Evolutionary conservation across 2,888 invertebrate species (phyloP).

Genomic region (Drosophila macrospina): DNA sequence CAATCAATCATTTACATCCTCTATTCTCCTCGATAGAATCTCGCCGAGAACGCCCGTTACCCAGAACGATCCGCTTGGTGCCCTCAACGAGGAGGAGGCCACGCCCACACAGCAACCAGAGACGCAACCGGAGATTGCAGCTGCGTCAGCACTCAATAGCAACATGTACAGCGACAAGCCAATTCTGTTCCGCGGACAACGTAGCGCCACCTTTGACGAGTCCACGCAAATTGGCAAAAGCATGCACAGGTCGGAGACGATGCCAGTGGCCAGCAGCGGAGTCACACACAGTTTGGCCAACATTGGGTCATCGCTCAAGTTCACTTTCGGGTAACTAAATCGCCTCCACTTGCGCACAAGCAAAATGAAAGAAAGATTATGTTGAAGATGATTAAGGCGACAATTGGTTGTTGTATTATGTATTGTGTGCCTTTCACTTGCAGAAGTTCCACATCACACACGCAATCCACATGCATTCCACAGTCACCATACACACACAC

Average conservation of each 20-base stretch:
- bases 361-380: conserved; percentile 2
- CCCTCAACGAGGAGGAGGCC: conserved; percentile 87
- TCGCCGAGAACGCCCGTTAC: conserved; percentile 94
- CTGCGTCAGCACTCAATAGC: conserved; percentile 66
- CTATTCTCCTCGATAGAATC: conserved; percentile 85
- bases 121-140: conserved; percentile 8
- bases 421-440: conserved; percentile 30
- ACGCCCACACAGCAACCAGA: conserved; percentile 36
- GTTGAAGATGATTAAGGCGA: conserved; percentile 4
- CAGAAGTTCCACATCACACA: conserved; percentile 23
- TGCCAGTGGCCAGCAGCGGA: conserved; percentile 88
- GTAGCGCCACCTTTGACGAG: conserved; percentile 88
- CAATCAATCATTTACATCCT: neutral
- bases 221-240: conserved; percentile 85
- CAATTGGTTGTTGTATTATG: conserved; percentile 22
- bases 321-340: conserved; percentile 91
- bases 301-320: conserved; percentile 92
- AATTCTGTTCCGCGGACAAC: conserved; percentile 88
- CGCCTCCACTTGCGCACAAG: conserved; percentile 8
- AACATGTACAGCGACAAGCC: conserved; percentile 88
- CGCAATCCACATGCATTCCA: conserved; percentile 32
- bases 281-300: conserved; percentile 92
- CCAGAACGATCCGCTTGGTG: conserved; percentile 96
- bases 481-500: conserved; percentile 17
- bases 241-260: conserved; percentile 91